These are phyloP conservation scores for Gorsachius magnificus DNA, from an alignment of 2,797 vertebrate genomes.

Conservation along the genomic window DNA sequence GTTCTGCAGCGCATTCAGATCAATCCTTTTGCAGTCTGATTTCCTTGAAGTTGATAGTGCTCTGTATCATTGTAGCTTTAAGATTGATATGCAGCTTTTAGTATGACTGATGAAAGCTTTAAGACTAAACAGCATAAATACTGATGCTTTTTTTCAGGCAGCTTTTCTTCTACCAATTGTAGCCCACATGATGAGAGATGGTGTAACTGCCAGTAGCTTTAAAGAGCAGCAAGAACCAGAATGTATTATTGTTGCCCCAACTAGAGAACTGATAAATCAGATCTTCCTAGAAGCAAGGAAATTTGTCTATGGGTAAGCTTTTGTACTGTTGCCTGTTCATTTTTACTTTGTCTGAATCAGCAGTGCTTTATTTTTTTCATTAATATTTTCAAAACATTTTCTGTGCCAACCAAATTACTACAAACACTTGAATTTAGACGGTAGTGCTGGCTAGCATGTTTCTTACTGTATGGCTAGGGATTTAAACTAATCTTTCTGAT, in stretches of 20 bases:
- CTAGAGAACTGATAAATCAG: slow-evolving; percentile 93
- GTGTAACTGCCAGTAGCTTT: slow-evolving; percentile 84
- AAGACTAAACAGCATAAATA: not conserved
- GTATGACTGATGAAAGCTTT: not conserved
- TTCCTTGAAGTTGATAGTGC: not conserved
- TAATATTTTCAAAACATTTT: not conserved
- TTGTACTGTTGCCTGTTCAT: not conserved
- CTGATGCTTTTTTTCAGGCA: slow-evolving; percentile 74
- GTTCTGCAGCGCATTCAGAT: not conserved
- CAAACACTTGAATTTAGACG: not conserved
- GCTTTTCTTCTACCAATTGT: slow-evolving; percentile 93
- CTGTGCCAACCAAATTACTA: not conserved
- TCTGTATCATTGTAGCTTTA: not conserved
- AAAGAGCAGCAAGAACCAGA: slow-evolving; percentile 89
- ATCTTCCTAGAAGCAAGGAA: slow-evolving; percentile 94
- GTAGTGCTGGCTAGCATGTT: not conserved
- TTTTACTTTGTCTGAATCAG: not conserved
- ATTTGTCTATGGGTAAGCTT: slow-evolving; percentile 87
- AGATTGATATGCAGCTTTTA: not conserved
- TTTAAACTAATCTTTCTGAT: not conserved
- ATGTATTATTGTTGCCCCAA: slow-evolving; percentile 90
- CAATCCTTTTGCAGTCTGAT: not conserved
- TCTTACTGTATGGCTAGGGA: not conserved
- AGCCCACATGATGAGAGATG: slow-evolving; percentile 86
- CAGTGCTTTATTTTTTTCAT: not conserved